A percentile compares a stretch with the other conserved stretches of the same genome.
These are phyloP conservation scores for Streptopelia turtur DNA, from an alignment of 2,797 vertebrate genomes.

Conservation along the genomic window DNA sequence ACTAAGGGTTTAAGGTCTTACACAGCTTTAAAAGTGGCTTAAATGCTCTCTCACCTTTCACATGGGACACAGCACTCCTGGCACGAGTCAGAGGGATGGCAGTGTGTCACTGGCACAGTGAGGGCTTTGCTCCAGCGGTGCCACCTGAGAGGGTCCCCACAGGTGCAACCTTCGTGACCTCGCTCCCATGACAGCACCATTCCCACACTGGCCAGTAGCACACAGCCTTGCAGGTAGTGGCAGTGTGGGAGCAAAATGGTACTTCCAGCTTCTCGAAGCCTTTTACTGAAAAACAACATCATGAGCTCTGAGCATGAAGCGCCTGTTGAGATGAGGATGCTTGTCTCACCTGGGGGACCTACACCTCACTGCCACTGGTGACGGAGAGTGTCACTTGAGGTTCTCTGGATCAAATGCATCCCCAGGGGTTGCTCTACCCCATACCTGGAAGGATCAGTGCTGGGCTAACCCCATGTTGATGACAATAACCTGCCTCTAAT, in stretches of 20 bases:
- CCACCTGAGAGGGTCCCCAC: fast-evolving
- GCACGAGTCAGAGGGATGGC: background rate
- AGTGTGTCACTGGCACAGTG: fast-evolving
- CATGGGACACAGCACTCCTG: background rate
- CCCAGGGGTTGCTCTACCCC: background rate
- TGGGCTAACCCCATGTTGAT: background rate
- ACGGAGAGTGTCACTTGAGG: background rate
- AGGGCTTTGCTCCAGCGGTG: background rate
- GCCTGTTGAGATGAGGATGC: background rate
- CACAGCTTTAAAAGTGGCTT: slow-evolving; percentile 19
- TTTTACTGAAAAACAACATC: background rate
- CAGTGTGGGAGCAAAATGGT: background rate
- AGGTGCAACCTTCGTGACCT: fast-evolving
- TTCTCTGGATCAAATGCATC: background rate
- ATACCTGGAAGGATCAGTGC: no score
- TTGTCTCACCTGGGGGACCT: background rate
- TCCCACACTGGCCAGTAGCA: background rate
- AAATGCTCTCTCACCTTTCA: background rate
- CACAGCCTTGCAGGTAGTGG: background rate
- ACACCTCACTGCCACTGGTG: background rate
- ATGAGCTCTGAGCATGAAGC: background rate
- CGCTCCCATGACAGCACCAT: fast-evolving
- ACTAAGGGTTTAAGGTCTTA: slow-evolving; percentile 49
- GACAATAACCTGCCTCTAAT: background rate
- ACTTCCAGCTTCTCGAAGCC: background rate